Percentiles rank a stretch among this genome's conserved stretches.
These are phyloP conservation scores for Acanthopagrus latus DNA, from an alignment of 2,797 vertebrate genomes.

Conservation along the genomic window DNA sequence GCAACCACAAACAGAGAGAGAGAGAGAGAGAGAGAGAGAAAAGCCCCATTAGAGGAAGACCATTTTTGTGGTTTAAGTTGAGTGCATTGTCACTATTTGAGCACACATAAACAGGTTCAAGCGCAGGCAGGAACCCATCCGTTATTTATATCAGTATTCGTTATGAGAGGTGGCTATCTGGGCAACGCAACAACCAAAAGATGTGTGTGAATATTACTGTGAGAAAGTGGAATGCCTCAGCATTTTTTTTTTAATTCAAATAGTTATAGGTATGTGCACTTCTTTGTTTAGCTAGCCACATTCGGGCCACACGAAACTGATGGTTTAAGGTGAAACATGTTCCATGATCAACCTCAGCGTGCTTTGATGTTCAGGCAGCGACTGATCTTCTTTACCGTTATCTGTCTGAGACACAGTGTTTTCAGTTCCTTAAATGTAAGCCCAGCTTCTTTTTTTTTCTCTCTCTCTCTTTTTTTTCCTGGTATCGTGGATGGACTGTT, in stretches of 20 bases:
- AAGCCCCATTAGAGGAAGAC: slow-evolving; percentile 35
- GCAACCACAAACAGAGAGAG: slow-evolving; percentile 14
- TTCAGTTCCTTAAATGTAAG: slow-evolving; percentile 80
- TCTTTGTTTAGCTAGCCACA: neutral
- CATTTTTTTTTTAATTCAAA: slow-evolving; percentile 29
- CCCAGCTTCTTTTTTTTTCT: slow-evolving; percentile 64
- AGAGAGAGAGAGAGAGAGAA: neutral
- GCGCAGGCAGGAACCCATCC: slow-evolving; percentile 41
- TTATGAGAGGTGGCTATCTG: slow-evolving; percentile 41
- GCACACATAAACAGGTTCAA: slow-evolving; percentile 47
- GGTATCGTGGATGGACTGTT: slow-evolving; percentile 68
- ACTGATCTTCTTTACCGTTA: slow-evolving; percentile 77
- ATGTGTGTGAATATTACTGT: slow-evolving; percentile 24
- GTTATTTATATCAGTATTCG: slow-evolving; percentile 67
- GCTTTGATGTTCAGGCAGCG: slow-evolving; percentile 74
- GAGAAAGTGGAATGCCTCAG: slow-evolving; percentile 24
- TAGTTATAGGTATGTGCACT: slow-evolving; percentile 4
- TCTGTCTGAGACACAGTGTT: slow-evolving; percentile 78
- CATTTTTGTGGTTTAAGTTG: slow-evolving; percentile 58
- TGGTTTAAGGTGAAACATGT: slow-evolving; percentile 39
- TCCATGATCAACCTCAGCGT: slow-evolving; percentile 46
- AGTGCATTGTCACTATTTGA: slow-evolving; percentile 47
- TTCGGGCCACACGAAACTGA: slow-evolving; percentile 12
- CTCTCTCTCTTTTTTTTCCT: slow-evolving; percentile 74
- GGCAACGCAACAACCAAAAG: slow-evolving; percentile 44